phyloP scores from a whole-genome alignment of 2,888 invertebrate genomes.

The Cheilosia scutellata region DNA sequence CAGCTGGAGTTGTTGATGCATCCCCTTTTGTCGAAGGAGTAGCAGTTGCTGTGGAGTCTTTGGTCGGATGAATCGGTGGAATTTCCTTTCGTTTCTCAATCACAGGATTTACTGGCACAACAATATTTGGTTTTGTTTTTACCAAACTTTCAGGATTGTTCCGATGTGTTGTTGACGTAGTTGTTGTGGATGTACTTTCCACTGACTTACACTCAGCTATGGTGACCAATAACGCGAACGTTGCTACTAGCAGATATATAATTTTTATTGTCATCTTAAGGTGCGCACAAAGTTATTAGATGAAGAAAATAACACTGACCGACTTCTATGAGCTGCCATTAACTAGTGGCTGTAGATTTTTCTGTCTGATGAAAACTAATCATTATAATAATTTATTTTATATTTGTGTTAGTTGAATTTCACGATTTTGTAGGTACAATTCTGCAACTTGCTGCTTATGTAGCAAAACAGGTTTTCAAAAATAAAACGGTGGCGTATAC shows the following conservation, averaged over 20 bases:
- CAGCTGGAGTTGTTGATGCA: neutral
- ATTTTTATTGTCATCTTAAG: neutral
- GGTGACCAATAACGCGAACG: neutral
- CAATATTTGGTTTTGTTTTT: neutral
- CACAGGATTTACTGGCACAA: neutral
- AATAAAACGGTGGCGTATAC: no score
- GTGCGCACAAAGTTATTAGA: neutral
- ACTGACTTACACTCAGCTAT: neutral
- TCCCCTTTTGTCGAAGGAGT: neutral
- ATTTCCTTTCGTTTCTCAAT: neutral
- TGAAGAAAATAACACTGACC: neutral
- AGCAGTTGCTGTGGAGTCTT: neutral
- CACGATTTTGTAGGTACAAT: no score
- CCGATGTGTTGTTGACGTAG: neutral
- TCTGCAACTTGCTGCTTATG: no score
- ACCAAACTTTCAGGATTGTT: no score
- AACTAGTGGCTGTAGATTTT: neutral
- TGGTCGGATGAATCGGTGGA: neutral
- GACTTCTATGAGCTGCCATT: neutral
- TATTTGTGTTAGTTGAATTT: no score
- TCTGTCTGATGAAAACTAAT: no score
- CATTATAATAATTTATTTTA: no score
- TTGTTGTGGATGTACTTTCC: neutral
- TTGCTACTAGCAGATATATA: no score
- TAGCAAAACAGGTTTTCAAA: no score